Conservation (phyloP, 2,113 vertebrate species). For the Eclectus roratus region DNA sequence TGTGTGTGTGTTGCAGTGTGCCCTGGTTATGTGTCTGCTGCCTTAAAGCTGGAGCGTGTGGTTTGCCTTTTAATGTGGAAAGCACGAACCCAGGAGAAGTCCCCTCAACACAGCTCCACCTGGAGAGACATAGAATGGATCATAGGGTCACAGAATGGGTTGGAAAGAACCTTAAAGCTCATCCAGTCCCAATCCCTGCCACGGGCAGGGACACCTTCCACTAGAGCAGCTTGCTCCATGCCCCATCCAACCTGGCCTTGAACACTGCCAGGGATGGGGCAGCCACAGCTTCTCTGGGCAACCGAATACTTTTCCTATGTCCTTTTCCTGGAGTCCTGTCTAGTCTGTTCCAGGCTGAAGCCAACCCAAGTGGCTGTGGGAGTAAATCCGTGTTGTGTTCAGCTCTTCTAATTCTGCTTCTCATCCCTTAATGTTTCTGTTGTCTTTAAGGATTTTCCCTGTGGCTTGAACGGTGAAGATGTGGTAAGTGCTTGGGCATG, state of each 20-base stretch:
- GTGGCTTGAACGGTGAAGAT: slow-evolving; percentile 46
- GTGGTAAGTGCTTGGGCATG: not conserved
- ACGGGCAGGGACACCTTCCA: not conserved
- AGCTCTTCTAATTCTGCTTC: not conserved
- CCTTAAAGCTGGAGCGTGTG: not conserved
- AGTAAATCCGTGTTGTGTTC: not conserved
- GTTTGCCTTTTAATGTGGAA: not conserved
- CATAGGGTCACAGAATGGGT: not conserved
- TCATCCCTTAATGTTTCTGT: not conserved
- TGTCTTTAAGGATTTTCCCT: slow-evolving; percentile 27
- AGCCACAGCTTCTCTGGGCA: not conserved
- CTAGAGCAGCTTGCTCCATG: not conserved
- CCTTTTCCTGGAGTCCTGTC: not conserved
- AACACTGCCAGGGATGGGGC: not conserved
- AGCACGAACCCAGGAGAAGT: not conserved
- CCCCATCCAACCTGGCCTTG: not conserved
- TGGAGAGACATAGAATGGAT: not conserved
- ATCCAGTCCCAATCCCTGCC: not conserved
- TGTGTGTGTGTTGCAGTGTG: not conserved
- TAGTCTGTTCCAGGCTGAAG: slow-evolving; percentile 5
- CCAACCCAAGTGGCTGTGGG: not conserved
- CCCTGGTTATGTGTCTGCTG: not conserved
- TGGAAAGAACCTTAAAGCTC: not conserved
- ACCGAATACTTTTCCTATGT: not conserved
- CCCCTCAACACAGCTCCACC: not conserved